These are phyloP conservation scores for Entomobrya multifasciata DNA, from an alignment of 2,888 invertebrate genomes.

Conservation along the genomic window DNA sequence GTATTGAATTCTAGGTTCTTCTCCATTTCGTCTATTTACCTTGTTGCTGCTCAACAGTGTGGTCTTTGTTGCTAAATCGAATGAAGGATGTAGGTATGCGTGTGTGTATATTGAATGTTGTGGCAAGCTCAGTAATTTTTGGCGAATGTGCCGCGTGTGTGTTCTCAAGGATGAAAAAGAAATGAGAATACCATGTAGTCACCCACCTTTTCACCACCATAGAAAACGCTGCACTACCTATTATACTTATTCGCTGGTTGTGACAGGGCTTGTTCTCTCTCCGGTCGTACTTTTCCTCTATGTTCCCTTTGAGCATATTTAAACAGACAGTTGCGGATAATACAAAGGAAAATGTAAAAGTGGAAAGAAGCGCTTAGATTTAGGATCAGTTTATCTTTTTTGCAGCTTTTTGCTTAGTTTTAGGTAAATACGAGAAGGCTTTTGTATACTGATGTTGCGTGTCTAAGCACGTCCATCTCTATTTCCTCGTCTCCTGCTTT, in stretches of 20 bases:
- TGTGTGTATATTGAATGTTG: too few species aligned
- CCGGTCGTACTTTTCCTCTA: conserved; percentile 13
- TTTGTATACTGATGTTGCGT: not conserved
- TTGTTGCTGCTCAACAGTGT: not conserved
- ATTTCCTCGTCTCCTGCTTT: not conserved
- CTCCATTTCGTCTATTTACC: not conserved
- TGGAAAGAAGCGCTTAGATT: not conserved
- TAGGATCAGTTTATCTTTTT: conserved; percentile 38
- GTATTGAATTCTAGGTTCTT: not conserved
- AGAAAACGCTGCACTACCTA: not conserved
- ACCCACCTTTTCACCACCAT: conserved; percentile 34
- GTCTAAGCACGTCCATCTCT: not conserved
- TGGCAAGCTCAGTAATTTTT: not conserved
- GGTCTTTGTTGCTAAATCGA: not conserved
- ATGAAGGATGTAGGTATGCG: not conserved
- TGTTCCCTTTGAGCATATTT: conserved; percentile 38
- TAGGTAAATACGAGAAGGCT: conserved; percentile 5
- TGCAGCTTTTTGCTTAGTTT: not conserved
- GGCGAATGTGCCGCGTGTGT: conserved; percentile 7
- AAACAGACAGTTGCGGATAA: conserved; percentile 26
- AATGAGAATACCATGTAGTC: conserved; percentile 37
- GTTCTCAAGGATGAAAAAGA: conserved; percentile 36
- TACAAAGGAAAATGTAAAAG: not conserved
- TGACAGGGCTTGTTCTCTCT: conserved; percentile 13
- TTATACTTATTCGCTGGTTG: conserved; percentile 1